A percentile compares a stretch with the other conserved stretches of the same genome.
phyloP scores from a whole-genome alignment of 2,888 invertebrate species.

The Cosmopolites sordidus region DNA sequence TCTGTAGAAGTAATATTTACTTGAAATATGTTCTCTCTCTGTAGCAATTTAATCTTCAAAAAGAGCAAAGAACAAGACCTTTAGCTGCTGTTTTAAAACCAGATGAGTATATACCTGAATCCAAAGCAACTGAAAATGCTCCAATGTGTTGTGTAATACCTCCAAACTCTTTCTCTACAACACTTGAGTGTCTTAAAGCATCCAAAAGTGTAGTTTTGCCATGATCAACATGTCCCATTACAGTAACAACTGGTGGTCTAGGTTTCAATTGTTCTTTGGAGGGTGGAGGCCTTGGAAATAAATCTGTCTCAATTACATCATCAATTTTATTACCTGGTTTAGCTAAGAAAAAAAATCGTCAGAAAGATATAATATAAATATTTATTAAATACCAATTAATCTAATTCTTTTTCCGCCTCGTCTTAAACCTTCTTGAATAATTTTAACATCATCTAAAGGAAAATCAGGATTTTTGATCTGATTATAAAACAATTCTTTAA shows the following conservation, averaged over 20 bases:
- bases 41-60: too few species aligned
- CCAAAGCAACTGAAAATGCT: slow-evolving; percentile 76
- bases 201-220: slow-evolving; percentile 95
- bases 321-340: slow-evolving; percentile 34
- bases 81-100: neutral
- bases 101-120: slow-evolving; percentile 42
- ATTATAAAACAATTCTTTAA: slow-evolving; percentile 42
- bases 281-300: slow-evolving; percentile 63
- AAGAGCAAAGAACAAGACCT: neutral
- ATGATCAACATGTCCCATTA: slow-evolving; percentile 99
- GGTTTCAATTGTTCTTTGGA: slow-evolving; percentile 60
- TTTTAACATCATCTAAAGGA: slow-evolving; percentile 40
- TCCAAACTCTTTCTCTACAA: slow-evolving; percentile 91
- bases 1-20: too few species aligned
- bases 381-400: slow-evolving; percentile 40
- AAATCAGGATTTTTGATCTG: slow-evolving; percentile 36
- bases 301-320: slow-evolving; percentile 41
- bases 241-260: slow-evolving; percentile 91
- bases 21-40: too few species aligned
- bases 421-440: slow-evolving; percentile 41
- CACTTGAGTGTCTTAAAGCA: slow-evolving; percentile 74
- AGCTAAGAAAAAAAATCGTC: slow-evolving; percentile 23
- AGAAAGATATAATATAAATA: too few species aligned
- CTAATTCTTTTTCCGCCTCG: slow-evolving; percentile 43
- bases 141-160: slow-evolving; percentile 99